Evolutionary conservation across 35 echinoderm and acorn worm genomes (phyloP).

Genomic region (Stichopus chloronotus): DNA sequence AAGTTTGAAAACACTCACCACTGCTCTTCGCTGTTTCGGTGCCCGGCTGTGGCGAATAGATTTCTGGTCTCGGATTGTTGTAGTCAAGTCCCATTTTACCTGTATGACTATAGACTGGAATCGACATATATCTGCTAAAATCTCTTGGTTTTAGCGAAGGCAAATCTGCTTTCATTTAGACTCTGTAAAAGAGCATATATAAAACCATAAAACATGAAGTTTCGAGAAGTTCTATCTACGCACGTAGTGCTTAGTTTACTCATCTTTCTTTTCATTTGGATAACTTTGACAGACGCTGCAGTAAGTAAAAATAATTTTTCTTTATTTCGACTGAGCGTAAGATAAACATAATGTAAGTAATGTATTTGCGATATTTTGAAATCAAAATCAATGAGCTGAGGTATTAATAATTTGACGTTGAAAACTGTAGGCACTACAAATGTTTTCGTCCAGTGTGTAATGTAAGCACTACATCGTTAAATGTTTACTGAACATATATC

Average conservation of each 20-base stretch:
- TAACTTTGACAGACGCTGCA: slow-evolving; percentile 75
- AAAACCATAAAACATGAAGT: slow-evolving; percentile 46
- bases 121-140: slow-evolving; percentile 44
- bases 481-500: too few relatives aligned
- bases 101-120: slow-evolving; percentile 8
- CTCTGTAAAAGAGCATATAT: slow-evolving; percentile 27
- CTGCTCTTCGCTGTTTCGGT: slow-evolving; percentile 13
- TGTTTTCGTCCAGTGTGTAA: too few relatives aligned
- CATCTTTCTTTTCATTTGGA: slow-evolving; percentile 54
- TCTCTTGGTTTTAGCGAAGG: slow-evolving; percentile 35
- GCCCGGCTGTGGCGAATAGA: slow-evolving; percentile 28
- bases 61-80: background rate
- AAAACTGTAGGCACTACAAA: too few relatives aligned
- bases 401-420: too few relatives aligned
- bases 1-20: slow-evolving; percentile 14
- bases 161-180: slow-evolving; percentile 21
- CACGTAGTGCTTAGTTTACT: slow-evolving; percentile 46
- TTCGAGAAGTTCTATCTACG: slow-evolving; percentile 49
- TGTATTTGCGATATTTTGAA: background rate
- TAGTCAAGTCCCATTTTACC: slow-evolving; percentile 33
- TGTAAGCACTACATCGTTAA: too few relatives aligned
- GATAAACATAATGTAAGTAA: too few relatives aligned
- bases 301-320: slow-evolving; percentile 48
- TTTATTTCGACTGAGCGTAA: background rate
- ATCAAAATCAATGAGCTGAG: too few relatives aligned